Evolutionary conservation across 2,113 vertebrate species (phyloP).

Genomic region (Vidua macroura): DNA sequence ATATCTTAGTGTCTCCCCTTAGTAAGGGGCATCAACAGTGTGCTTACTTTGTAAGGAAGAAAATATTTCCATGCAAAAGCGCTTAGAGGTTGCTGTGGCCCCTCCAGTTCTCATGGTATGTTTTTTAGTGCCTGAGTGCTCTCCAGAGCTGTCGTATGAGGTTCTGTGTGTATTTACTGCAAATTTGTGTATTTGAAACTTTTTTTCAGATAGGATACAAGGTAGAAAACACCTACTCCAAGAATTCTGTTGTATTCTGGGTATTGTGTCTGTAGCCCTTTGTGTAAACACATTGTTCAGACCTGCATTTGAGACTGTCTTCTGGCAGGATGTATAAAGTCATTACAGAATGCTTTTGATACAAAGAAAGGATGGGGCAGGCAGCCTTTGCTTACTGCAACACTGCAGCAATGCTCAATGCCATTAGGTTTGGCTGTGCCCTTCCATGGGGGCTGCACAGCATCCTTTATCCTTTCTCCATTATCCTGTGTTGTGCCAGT

Average conservation of each 20-base stretch:
- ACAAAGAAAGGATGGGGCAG: background rate
- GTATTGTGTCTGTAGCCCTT: background rate
- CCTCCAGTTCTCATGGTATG: background rate
- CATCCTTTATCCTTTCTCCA: background rate
- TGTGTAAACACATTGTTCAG: background rate
- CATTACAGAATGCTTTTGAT: background rate
- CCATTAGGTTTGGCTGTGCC: fast-evolving
- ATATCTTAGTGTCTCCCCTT: background rate
- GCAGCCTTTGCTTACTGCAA: background rate
- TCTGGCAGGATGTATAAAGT: background rate
- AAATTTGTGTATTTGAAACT: background rate
- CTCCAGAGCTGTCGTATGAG: background rate
- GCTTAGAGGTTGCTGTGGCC: background rate
- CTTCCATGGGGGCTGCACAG: background rate
- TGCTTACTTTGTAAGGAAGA: background rate
- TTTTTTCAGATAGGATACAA: background rate
- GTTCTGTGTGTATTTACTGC: background rate
- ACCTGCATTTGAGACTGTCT: background rate
- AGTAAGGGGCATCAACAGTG: background rate
- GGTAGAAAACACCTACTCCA: background rate
- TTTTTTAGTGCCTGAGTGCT: background rate
- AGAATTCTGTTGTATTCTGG: background rate
- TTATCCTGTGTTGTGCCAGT: background rate
- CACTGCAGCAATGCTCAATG: fast-evolving
- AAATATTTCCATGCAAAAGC: background rate